These are phyloP conservation scores for Xestobium rufovillosum DNA, from an alignment of 2,888 invertebrate genomes.

Conservation along the genomic window DNA sequence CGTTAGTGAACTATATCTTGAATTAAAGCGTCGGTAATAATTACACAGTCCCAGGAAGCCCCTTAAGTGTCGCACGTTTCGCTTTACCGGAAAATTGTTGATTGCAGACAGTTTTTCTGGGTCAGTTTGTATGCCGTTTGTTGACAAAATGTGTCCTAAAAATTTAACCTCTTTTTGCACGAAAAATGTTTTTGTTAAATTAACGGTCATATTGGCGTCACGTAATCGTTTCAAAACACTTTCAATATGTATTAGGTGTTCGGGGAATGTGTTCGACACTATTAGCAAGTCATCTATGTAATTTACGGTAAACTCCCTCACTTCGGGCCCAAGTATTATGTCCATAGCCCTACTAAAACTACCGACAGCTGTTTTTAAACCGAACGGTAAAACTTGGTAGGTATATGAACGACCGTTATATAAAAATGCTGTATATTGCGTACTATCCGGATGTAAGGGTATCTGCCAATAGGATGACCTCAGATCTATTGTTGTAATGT, in stretches of 20 bases:
- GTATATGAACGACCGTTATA: conserved; percentile 11
- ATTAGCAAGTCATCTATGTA: no score
- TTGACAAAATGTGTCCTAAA: conserved; percentile 10
- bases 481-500: conserved; percentile 16
- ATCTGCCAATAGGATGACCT: conserved; percentile 15
- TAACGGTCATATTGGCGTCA: no score
- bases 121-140: conserved; percentile 7
- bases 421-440: conserved; percentile 12
- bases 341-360: conserved; percentile 11
- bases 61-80: conserved; percentile 3
- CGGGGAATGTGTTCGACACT: no score
- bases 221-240: no score
- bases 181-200: no score
- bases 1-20: neutral
- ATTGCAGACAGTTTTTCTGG: conserved; percentile 6
- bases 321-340: no score
- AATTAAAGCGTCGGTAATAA: conserved; percentile 11
- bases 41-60: conserved; percentile 13
- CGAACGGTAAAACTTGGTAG: conserved; percentile 13
- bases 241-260: no score
- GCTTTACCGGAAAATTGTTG: conserved; percentile 6
- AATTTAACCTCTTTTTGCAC: conserved; percentile 9
- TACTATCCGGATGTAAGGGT: no score
- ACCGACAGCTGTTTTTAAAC: conserved; percentile 13
- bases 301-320: no score